Evolutionary conservation across 2,888 invertebrate species (phyloP), one percentile per base, ranked within the genome.

Genomic region (Drosophila birchii): DNA sequence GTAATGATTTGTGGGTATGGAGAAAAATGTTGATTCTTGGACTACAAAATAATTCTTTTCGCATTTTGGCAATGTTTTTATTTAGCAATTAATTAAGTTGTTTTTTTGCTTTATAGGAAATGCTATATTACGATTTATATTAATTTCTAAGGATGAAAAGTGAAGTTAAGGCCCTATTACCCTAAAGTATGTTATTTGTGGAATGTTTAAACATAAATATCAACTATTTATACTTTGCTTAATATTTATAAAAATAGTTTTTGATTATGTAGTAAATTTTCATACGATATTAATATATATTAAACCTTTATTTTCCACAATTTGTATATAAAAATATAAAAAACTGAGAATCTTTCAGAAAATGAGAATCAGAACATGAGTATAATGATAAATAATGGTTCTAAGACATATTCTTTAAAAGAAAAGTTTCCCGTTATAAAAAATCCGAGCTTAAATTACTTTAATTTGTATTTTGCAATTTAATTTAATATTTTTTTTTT

Each of bases 371-470:
- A 34, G 34, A 34, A 11, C 26, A 5, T 29, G 26, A 34, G 11
- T 2, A 9, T 34, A 11, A 34, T 11, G 34, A 9, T 9, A 34
- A 38, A 38, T 2, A 16, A 5, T 16, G 0, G 0, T 16, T 18
- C 5, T 18, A 41, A 41, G 4, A 1, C 23, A 23, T 23, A 6
- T 18, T 41, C 1, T 11, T 11, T 2, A 18, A 18, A 41, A 41
- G 0, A 39, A 5, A 5, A 41, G 3, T 0, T 3, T 8, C 3
- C 8, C 3, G n/a, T n/a, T 3, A 3, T 3, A n/a, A 3, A 39
- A n/a, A n/a, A 39, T 16, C 3, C 5, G 2, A 18, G 5, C 9
- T 9, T 41, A 18, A 18, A 41, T 11, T 41, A 11, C 2, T 0
- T 41, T 41, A 0, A 5, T 11, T 20, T 20, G n/a, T 2, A 43